These are phyloP conservation scores for Acholoe squamosa DNA, from an alignment of 2,888 invertebrate genomes.

Conservation along the genomic window DNA sequence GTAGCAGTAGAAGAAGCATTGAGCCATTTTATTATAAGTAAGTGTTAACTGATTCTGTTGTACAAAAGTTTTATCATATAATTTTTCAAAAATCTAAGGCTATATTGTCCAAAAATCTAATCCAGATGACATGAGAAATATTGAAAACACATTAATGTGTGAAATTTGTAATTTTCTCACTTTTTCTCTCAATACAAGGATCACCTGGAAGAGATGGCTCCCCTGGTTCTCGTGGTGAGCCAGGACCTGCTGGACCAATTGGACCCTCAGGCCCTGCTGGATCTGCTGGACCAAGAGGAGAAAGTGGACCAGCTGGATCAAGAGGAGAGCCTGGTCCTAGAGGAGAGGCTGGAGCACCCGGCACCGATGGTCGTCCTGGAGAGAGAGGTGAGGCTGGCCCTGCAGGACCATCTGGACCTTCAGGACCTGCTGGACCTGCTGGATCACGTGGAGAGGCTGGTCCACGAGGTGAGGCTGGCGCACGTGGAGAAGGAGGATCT, in stretches of 20 bases:
- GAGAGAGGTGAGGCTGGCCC: slow-evolving; percentile 58
- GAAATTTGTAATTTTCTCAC: too few relatives aligned
- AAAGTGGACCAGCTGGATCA: slow-evolving; percentile 46
- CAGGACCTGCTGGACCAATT: slow-evolving; percentile 63
- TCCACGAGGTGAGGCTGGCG: slow-evolving; percentile 60
- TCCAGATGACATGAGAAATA: too few relatives aligned
- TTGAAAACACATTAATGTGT: too few relatives aligned
- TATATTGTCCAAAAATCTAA: too few relatives aligned
- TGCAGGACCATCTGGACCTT: slow-evolving; percentile 32
- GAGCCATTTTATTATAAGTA: too few relatives aligned
- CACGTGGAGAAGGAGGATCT: slow-evolving; percentile 62
- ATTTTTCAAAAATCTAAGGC: too few relatives aligned
- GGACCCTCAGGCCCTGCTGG: slow-evolving; percentile 29
- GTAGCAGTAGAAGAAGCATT: too few relatives aligned
- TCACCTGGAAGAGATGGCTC: slow-evolving; percentile 19
- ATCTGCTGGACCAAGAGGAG: slow-evolving; percentile 49
- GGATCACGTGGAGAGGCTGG: slow-evolving; percentile 64
- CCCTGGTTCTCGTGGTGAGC: slow-evolving; percentile 68
- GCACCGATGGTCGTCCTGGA: slow-evolving; percentile 67
- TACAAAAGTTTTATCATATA: too few relatives aligned
- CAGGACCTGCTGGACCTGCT: background rate
- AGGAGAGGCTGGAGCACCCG: slow-evolving; percentile 68
- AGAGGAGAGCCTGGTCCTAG: slow-evolving; percentile 69
- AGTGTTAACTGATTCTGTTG: too few relatives aligned
- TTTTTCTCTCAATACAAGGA: background rate